phyloP scores from a whole-genome alignment of 2,888 invertebrate species.

The Agrypnus murinus region DNA sequence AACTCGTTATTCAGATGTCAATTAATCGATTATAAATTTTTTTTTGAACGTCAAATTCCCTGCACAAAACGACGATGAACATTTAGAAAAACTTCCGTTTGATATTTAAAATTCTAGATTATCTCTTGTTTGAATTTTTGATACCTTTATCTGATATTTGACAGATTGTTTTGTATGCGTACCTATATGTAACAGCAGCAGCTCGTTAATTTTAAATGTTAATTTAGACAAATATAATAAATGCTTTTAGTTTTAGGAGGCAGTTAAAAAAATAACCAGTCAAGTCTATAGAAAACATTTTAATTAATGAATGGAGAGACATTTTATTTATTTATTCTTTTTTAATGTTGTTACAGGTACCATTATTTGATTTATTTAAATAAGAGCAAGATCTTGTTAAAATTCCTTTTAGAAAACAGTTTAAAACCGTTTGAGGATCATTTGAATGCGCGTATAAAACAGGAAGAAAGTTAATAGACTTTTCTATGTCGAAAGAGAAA shows the following conservation, averaged over 20 bases:
- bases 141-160: slow-evolving; percentile 46
- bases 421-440: too few relatives aligned
- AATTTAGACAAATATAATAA: slow-evolving; percentile 39
- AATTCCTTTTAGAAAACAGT: too few relatives aligned
- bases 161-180: slow-evolving; percentile 40
- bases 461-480: too few relatives aligned
- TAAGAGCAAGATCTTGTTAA: too few relatives aligned
- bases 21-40: slow-evolving; percentile 59
- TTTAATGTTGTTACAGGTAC: too few relatives aligned
- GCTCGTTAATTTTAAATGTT: slow-evolving; percentile 44
- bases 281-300: slow-evolving; percentile 22
- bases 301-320: slow-evolving; percentile 16
- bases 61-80: slow-evolving; percentile 12
- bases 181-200: slow-evolving; percentile 23
- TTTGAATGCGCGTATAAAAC: too few relatives aligned
- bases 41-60: slow-evolving; percentile 27
- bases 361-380: too few relatives aligned
- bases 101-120: slow-evolving; percentile 41
- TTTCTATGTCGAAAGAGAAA: too few relatives aligned
- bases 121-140: slow-evolving; percentile 36
- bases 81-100: slow-evolving; percentile 42
- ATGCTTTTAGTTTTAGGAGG: slow-evolving; percentile 28
- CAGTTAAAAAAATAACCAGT: slow-evolving; percentile 17
- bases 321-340: too few relatives aligned
- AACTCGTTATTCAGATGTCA: slow-evolving; percentile 62